phyloP scores from a whole-genome alignment of 2,113 vertebrate genomes.

The Poecile atricapillus region DNA sequence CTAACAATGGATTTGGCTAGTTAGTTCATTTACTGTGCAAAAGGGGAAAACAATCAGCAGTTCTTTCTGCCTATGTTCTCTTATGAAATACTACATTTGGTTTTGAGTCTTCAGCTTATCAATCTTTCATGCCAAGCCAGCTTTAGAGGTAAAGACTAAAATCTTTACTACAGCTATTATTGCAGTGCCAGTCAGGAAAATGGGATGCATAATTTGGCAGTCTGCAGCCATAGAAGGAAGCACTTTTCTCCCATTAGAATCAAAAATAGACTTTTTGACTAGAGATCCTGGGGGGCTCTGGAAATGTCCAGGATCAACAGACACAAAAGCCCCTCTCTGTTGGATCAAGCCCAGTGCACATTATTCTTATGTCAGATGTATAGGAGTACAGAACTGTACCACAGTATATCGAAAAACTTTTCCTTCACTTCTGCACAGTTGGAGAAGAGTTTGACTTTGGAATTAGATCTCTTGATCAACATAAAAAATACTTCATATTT shows the following conservation, averaged over 20 bases:
- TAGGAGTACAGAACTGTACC: background rate
- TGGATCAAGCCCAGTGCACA: background rate
- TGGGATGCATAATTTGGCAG: background rate
- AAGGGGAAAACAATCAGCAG: background rate
- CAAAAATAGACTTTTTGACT: constrained; percentile 43
- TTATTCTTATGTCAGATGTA: constrained; percentile 9
- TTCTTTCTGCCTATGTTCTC: constrained; percentile 9
- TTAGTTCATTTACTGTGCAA: constrained; percentile 34
- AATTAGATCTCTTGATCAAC: constrained; percentile 17
- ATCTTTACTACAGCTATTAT: background rate
- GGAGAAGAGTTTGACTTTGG: background rate
- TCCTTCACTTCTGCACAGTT: background rate
- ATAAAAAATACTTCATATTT: constrained; percentile 13
- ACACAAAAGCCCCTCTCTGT: constrained; percentile 18
- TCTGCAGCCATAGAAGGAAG: background rate
- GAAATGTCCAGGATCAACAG: constrained; percentile 19
- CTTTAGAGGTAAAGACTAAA: constrained; percentile 8
- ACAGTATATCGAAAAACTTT: background rate
- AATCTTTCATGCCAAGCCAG: constrained; percentile 36
- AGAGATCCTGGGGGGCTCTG: background rate
- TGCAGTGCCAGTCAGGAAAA: background rate
- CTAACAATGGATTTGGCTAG: constrained; percentile 12
- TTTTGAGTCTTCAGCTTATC: constrained; percentile 50
- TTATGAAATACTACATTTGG: constrained; percentile 20
- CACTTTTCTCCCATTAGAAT: background rate